Evolutionary conservation across 2,797 vertebrate genomes (phyloP).

Genomic region (Anguilla pacifica): DNA sequence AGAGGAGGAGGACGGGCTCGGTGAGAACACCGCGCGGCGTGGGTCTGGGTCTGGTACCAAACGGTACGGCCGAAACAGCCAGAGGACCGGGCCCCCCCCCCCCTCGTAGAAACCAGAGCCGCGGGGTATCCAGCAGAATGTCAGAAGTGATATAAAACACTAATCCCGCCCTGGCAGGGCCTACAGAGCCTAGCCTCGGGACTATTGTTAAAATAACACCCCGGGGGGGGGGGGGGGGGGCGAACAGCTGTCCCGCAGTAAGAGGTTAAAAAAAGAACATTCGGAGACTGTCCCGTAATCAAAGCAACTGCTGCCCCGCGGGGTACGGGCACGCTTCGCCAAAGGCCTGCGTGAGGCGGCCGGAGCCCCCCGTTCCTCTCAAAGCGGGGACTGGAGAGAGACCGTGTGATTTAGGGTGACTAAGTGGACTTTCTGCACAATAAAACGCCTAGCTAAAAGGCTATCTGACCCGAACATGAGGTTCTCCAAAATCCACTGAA

Average conservation of each 20-base stretch:
- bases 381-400: not conserved
- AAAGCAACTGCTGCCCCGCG: conserved; percentile 38
- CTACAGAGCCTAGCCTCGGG: conserved; percentile 50
- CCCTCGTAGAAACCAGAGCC: conserved; percentile 63
- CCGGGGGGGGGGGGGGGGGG: conserved; percentile 51
- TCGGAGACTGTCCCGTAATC: conserved; percentile 58
- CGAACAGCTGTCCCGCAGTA: conserved; percentile 68
- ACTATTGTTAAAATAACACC: conserved; percentile 72
- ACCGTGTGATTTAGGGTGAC: too few species aligned
- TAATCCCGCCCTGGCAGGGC: conserved; percentile 69
- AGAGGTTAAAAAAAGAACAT: conserved; percentile 61
- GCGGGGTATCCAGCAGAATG: conserved; percentile 60
- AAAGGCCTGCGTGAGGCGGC: not conserved
- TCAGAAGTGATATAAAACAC: conserved; percentile 74
- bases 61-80: not conserved
- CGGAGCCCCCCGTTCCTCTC: not conserved
- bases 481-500: not conserved
- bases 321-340: not conserved
- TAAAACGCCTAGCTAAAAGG: not conserved
- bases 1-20: not conserved
- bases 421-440: not conserved
- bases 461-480: not conserved
- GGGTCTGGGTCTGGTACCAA: not conserved
- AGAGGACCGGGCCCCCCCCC: conserved; percentile 19
- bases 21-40: not conserved